Evolutionary conservation across 2,113 vertebrate genomes (phyloP).

Genomic region (Pelusios castaneus): DNA sequence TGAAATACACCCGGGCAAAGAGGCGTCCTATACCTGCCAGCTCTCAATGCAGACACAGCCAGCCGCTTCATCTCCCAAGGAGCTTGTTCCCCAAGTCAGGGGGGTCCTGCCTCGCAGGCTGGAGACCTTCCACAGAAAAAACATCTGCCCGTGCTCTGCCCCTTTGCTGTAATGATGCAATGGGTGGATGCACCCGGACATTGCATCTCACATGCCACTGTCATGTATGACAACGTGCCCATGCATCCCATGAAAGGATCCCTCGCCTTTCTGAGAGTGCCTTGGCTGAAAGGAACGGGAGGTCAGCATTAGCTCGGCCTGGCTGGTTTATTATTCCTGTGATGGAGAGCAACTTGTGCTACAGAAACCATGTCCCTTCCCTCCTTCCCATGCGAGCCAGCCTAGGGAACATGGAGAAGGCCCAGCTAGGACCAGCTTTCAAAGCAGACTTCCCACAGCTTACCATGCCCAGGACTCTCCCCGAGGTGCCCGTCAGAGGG

Average conservation of each 20-base stretch:
- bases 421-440: rapidly evolving
- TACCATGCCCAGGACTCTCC: slow-evolving; percentile 88
- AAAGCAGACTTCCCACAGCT: not conserved
- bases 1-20: not conserved
- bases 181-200: rapidly evolving
- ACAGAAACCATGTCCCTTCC: rapidly evolving
- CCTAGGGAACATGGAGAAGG: not conserved
- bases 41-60: not conserved
- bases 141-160: not conserved
- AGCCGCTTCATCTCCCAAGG: not conserved
- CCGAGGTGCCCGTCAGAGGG: slow-evolving; percentile 80
- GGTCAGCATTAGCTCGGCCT: not conserved
- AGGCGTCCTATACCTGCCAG: not conserved
- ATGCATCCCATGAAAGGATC: not conserved
- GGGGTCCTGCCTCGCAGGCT: rapidly evolving
- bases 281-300: not conserved
- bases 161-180: not conserved
- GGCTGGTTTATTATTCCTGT: rapidly evolving
- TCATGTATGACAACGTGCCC: rapidly evolving
- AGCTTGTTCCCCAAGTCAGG: not conserved
- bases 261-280: rapidly evolving
- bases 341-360: not conserved
- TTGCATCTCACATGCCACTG: not conserved
- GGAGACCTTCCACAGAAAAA: not conserved
- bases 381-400: not conserved